These are phyloP conservation scores for Grus americana DNA, from an alignment of 2,113 vertebrate species.

Conservation along the genomic window DNA sequence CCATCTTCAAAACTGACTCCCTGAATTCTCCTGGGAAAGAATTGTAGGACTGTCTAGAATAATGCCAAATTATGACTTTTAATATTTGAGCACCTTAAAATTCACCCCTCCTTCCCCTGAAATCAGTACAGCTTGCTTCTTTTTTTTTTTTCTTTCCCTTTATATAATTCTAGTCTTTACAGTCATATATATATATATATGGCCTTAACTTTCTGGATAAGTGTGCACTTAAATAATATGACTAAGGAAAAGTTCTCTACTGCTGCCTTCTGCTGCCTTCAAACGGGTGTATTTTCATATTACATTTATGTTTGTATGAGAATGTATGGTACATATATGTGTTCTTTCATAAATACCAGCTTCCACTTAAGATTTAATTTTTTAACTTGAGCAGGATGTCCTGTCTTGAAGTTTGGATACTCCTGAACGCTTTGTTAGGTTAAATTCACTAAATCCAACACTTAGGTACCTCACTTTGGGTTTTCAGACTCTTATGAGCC, in stretches of 20 bases:
- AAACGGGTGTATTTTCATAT: not conserved
- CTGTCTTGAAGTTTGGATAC: not conserved
- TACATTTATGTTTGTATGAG: rapidly evolving
- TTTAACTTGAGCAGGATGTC: not conserved
- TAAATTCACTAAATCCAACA: not conserved
- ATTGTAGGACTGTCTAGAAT: not conserved
- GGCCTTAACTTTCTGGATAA: not conserved
- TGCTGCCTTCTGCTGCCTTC: not conserved
- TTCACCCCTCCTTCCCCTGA: not conserved
- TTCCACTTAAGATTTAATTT: rapidly evolving
- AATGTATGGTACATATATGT: not conserved
- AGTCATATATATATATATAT: not conserved
- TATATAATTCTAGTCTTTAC: not conserved
- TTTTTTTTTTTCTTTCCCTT: not conserved
- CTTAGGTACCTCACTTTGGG: not conserved
- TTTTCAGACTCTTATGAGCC: not conserved
- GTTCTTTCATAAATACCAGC: not conserved
- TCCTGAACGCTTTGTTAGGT: not conserved
- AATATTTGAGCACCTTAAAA: not conserved
- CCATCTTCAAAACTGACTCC: not conserved
- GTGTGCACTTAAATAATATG: not conserved
- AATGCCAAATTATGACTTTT: not conserved
- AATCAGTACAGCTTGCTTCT: not conserved
- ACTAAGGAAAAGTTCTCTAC: not conserved
- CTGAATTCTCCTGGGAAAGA: not conserved